Base-by-base conservation (phyloP, 2,888 invertebrate species). In the Agrochola litura region DNA sequence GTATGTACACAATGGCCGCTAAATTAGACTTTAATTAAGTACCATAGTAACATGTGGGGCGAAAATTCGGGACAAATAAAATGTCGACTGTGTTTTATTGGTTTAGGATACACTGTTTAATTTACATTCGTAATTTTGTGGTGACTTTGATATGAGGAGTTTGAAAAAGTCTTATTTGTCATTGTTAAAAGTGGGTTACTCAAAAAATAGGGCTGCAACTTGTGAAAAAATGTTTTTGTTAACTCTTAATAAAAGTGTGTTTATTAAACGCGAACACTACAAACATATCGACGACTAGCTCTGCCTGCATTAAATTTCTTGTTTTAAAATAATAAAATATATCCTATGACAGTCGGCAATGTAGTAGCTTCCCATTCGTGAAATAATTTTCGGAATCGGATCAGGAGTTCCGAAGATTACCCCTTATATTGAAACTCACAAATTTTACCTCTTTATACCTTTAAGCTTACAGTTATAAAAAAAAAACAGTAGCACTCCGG, bases 21-120 rank as follows among this genome's bases (percentile, higher is more conserved):
- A 75, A 82, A 79, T 78, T 67, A 58, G 37, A 67, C 61, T 71
- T 82, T 76, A 78, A 84, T 82, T 75, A 76, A 52, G 77, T 61
- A 54, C 70, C 22, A 69, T 81, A 81, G 74, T 83, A 49, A 70
- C 67, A 73, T 56, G 37, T 71, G 68, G 22, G n/a, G 58, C 46
- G 58, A 41, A 79, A 81, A 58, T 81, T 81, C 16, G 22, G 49
- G 41, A 67, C 82, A 63, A 79, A 64, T 54, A 80, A 80, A 76
- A 81, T 69, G 64, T 37, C 30, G 9, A 41, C 75, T n/a, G 46
- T 56, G 30, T 68, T 76, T 68, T 76, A 80, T 80, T 76, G 41
- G 82, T 22, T 80, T 76, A 76, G 82, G 68, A 69, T 41, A 69
- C 49, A 65, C 6, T 56, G 65, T 82, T 70, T 76, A 66, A 76